phyloP scores from a whole-genome alignment of 2,797 vertebrate species.

The Heteromormyrus szaboi region DNA sequence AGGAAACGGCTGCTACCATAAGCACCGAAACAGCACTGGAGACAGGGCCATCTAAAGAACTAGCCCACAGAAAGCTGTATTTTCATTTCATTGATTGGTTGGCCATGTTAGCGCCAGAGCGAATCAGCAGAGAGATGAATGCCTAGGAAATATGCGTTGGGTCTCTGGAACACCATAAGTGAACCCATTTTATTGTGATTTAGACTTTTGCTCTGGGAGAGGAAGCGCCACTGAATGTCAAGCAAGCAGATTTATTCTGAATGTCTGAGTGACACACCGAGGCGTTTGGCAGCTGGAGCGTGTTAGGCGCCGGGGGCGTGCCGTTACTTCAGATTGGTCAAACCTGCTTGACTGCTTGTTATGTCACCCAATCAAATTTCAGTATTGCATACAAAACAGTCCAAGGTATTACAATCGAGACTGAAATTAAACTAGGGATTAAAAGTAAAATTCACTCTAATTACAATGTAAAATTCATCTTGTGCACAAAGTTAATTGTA shows the following conservation, averaged over 20 bases:
- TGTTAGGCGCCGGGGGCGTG: background rate
- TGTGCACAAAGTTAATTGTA: background rate
- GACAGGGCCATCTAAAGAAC: background rate
- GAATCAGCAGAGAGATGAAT: background rate
- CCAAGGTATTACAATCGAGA: background rate
- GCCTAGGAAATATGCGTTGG: background rate
- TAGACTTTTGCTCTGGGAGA: background rate
- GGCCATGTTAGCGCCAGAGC: background rate
- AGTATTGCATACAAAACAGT: background rate
- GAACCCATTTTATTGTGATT: background rate
- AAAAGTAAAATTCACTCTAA: background rate
- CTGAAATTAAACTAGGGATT: background rate
- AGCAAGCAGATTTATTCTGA: background rate
- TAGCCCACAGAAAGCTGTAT: background rate
- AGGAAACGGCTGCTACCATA: background rate
- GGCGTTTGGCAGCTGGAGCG: background rate
- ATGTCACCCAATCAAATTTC: background rate
- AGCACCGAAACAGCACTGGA: background rate
- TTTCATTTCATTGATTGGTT: background rate
- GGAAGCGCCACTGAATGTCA: background rate
- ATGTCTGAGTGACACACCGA: background rate
- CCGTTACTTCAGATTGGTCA: background rate
- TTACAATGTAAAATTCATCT: background rate
- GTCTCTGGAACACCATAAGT: background rate
- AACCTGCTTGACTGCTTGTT: background rate